These are phyloP conservation scores for Colistium nudipinnis DNA, from an alignment of 2,113 vertebrate species.

Conservation along the genomic window DNA sequence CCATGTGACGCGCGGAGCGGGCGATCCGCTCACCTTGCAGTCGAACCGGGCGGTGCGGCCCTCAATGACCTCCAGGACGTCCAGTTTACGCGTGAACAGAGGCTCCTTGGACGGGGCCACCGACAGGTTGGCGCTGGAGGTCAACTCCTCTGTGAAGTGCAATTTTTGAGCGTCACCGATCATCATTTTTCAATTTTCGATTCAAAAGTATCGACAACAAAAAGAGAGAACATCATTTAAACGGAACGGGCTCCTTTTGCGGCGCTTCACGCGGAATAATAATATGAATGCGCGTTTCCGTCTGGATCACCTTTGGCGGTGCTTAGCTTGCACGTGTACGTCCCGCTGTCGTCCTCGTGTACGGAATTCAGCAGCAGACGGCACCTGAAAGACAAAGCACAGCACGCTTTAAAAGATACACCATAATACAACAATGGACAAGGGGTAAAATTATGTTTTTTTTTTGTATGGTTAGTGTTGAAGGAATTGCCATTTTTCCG, in stretches of 20 bases:
- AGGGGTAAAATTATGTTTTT: too few relatives aligned
- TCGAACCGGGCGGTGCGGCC: conserved; percentile 89
- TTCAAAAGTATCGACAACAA: too few relatives aligned
- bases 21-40: conserved; percentile 95
- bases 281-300: too few relatives aligned
- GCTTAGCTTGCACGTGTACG: conserved; percentile 95
- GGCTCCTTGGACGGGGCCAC: conserved; percentile 89
- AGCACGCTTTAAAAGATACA: background rate
- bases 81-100: conserved; percentile 90
- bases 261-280: too few relatives aligned
- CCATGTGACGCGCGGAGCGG: conserved; percentile 87
- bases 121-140: conserved; percentile 87
- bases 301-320: conserved; percentile 94
- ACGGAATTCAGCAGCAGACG: conserved; percentile 92
- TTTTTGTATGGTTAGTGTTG: too few relatives aligned
- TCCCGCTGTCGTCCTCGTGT: conserved; percentile 93
- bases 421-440: too few relatives aligned
- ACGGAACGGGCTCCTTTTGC: too few relatives aligned
- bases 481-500: background rate
- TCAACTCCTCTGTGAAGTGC: conserved; percentile 87
- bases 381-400: conserved; percentile 69
- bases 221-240: too few relatives aligned
- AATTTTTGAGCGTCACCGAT: background rate
- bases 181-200: too few relatives aligned
- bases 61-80: conserved; percentile 89